phyloP scores from a whole-genome alignment of 2,888 invertebrate species.

The Lypha dubia region DNA sequence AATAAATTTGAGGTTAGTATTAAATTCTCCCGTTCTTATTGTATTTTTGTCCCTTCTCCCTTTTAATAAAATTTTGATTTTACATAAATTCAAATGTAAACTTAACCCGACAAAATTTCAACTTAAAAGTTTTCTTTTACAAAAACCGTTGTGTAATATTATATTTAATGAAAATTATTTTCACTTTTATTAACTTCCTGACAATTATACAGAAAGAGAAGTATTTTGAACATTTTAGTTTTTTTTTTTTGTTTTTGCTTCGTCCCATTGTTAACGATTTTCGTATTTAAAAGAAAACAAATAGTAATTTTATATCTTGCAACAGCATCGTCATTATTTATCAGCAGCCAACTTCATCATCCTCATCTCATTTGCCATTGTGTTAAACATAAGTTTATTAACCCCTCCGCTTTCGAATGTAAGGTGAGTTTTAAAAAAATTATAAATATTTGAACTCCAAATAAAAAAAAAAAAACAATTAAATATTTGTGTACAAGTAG shows the following conservation, averaged over 20 bases:
- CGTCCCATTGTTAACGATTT: conserved; percentile 12
- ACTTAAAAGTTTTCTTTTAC: too few relatives aligned
- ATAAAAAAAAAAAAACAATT: conserved; percentile 9
- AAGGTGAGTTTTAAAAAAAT: conserved; percentile 1
- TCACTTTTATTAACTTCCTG: conserved; percentile 45
- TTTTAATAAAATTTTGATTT: too few relatives aligned
- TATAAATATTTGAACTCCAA: background rate
- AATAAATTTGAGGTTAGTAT: too few relatives aligned
- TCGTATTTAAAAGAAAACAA: conserved; percentile 6
- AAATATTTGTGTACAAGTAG: too few relatives aligned
- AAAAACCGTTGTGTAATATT: background rate
- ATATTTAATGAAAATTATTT: background rate
- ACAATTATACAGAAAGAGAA: background rate
- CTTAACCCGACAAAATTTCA: too few relatives aligned
- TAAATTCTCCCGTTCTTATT: too few relatives aligned
- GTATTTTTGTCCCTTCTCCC: too few relatives aligned
- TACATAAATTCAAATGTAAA: too few relatives aligned
- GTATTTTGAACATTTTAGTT: background rate
- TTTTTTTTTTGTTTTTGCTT: too few relatives aligned
- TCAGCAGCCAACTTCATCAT: conserved; percentile 14
- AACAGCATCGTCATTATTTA: conserved; percentile 44
- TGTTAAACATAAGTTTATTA: conserved; percentile 54
- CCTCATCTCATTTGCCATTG: conserved; percentile 28
- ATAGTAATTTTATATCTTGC: conserved; percentile 14
- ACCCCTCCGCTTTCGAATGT: conserved; percentile 36